Conservation (phyloP, 2,113 vertebrate genomes). For the Brienomyrus brachyistius region DNA sequence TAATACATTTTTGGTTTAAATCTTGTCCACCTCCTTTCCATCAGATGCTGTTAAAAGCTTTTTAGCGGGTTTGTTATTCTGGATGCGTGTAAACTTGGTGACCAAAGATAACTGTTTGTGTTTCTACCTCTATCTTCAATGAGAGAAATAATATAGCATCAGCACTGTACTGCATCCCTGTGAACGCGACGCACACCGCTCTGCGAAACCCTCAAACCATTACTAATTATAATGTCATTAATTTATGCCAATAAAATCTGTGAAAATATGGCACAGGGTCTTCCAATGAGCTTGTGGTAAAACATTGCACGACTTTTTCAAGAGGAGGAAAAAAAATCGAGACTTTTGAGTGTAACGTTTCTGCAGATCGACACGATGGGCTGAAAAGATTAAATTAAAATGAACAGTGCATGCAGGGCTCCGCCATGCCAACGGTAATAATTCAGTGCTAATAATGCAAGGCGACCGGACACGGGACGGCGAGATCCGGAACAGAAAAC, state of each 20-base stretch:
- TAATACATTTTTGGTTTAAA: slow-evolving; percentile 11
- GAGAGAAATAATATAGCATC: not conserved
- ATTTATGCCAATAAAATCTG: not conserved
- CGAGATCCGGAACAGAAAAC: not conserved
- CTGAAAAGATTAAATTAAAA: not conserved
- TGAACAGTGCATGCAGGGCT: not conserved
- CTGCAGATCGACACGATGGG: not conserved
- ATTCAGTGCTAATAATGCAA: not conserved
- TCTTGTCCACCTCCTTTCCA: not conserved
- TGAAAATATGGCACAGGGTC: not conserved
- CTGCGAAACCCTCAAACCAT: not conserved
- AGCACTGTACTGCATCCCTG: not conserved
- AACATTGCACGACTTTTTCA: not conserved
- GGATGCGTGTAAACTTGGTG: not conserved
- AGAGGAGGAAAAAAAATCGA: not conserved
- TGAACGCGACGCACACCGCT: too few species aligned
- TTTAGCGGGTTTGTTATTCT: not conserved
- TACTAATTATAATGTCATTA: not conserved
- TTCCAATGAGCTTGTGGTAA: not conserved
- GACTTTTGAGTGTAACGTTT: not conserved
- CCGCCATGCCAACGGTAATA: not conserved
- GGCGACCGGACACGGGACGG: not conserved
- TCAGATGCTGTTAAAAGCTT: slow-evolving; percentile 2
- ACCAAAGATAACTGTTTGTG: not conserved
- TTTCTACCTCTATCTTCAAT: not conserved